Base-by-base conservation (phyloP, 1,140 invertebrate species). In the Dufourea novaeangliae region DNA sequence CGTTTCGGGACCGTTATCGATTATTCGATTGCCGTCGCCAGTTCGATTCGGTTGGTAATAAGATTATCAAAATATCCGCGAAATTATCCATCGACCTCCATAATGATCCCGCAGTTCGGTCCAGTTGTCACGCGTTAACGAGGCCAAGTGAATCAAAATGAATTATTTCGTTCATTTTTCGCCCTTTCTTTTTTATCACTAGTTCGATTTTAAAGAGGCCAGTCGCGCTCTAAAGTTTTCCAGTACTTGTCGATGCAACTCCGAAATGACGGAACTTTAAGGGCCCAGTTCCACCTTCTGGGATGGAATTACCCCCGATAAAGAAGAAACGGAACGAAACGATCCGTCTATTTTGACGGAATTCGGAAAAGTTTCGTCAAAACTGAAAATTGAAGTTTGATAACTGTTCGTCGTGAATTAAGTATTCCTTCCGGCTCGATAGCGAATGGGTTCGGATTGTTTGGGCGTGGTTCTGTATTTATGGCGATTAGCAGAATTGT, bases 331-430 rank as follows among this genome's bases (percentile, higher is more conserved):
- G n/a, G 22, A 22, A 25, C n/a, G 39, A 39, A 62, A 22, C 11
- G 6, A 14, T 73, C 39, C 8, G 6, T n/a, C 22, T 41, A 67
- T 46, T 76, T 76, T 27, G 20, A 17, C 25, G 27, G 22, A 62
- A 8, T 22, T 32, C n/a, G 50, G 25, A 11, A 25, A 54, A 63
- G 27, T 75, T 75, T n/a, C 63, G 46, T 75, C 63, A 75, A 68
- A 68, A 68, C 29, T 32, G 73, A 75, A 46, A 68, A 68, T 67
- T 27, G 72, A 75, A 75, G 39, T 27, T 41, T 50, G 71, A 64
- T 41, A 44, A 67, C n/a, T 34, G 62, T 6, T 17, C 27, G 27
- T 67, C 72, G 72, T 75, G 67, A 67, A 67, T 57, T 27, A 37
- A 67, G 32, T 67, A 44, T 75, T 67, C 41, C 20, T 34, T 73